Evolutionary conservation across 2,888 invertebrate genomes (phyloP).

Genomic region (Agrypnus murinus): DNA sequence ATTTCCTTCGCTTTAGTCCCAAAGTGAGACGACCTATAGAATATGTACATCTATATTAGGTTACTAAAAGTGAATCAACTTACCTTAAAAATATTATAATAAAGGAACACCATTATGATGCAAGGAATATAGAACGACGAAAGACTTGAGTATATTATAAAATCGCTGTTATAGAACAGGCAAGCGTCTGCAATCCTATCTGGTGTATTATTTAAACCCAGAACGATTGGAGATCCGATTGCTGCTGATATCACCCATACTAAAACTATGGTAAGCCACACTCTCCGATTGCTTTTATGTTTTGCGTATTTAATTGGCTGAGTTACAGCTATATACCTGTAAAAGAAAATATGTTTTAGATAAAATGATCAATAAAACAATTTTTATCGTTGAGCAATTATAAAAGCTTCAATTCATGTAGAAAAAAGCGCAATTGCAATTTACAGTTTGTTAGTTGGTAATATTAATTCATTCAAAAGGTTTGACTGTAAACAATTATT

Average conservation of each 20-base stretch:
- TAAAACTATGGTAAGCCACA: conserved; percentile 94
- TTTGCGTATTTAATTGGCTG: conserved; percentile 99
- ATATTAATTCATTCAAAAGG: no score
- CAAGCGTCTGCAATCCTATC: conserved; percentile 89
- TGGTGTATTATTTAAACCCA: conserved; percentile 96
- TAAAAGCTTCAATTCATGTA: no score
- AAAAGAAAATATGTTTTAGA: conserved; percentile 51
- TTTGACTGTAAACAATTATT: no score
- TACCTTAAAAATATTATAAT: conserved; percentile 98
- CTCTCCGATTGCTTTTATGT: conserved; percentile 96
- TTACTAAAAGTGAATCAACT: no score
- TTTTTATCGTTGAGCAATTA: no score
- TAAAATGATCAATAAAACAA: no score
- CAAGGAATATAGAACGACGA: conserved; percentile 99
- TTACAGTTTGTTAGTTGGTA: no score
- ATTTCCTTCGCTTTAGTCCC: no score
- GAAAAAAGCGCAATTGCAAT: no score
- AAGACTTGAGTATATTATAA: conserved; percentile 97
- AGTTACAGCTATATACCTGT: conserved; percentile 98
- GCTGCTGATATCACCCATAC: conserved; percentile 97
- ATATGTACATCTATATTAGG: no score
- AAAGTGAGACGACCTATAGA: no score
- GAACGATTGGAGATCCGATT: conserved; percentile 96
- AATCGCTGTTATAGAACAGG: conserved; percentile 98
- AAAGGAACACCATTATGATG: conserved; percentile 98